These are phyloP conservation scores for Chaetura pelagica DNA, from an alignment of 2,113 vertebrate genomes.

Conservation along the genomic window DNA sequence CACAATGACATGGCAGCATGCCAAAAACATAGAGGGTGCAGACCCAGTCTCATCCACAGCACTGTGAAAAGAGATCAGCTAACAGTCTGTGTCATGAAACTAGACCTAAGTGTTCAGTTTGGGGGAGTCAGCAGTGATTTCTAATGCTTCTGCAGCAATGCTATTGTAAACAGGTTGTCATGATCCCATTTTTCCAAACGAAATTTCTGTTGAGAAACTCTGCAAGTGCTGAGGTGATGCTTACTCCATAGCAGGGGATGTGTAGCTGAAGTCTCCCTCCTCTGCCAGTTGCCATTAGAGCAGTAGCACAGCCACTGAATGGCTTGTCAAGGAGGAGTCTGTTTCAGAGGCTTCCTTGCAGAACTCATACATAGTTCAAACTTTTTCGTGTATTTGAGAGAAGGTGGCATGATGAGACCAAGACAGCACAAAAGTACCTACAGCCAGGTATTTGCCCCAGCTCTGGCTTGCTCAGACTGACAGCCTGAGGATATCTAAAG, in stretches of 20 bases:
- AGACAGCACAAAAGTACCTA: not conserved
- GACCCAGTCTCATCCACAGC: not conserved
- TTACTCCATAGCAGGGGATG: not conserved
- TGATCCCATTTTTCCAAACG: not conserved
- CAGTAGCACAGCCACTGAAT: not conserved
- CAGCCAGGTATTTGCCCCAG: not conserved
- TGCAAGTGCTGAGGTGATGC: not conserved
- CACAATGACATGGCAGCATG: not conserved
- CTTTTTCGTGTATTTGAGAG: not conserved
- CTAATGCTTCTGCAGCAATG: not conserved
- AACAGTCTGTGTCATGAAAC: not conserved
- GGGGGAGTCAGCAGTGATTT: not conserved
- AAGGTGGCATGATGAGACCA: not conserved
- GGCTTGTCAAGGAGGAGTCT: not conserved
- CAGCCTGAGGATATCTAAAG: not conserved
- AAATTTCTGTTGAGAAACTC: not conserved
- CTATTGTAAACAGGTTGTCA: not conserved
- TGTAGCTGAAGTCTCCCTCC: not conserved
- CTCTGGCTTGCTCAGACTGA: not conserved
- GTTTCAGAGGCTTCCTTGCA: not conserved
- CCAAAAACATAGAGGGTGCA: not conserved
- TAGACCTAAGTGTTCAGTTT: not conserved
- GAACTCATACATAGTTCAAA: not conserved
- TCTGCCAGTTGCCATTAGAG: not conserved
- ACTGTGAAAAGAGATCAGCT: too few species aligned